Evolutionary conservation across 1,140 invertebrate species (phyloP).

Genomic region (Apis laboriosa): DNA sequence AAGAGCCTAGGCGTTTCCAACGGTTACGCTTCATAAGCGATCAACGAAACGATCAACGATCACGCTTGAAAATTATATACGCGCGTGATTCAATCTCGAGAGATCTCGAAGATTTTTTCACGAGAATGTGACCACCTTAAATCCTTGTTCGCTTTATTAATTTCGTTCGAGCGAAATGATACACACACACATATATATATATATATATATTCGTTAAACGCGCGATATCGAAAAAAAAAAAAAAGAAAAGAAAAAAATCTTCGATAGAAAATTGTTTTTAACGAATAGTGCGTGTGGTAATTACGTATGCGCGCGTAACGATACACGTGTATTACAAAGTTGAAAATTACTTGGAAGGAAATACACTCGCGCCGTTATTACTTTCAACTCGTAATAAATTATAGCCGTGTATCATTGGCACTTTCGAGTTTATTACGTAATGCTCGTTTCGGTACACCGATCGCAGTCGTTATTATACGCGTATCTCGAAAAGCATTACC

Average conservation of each 20-base stretch:
- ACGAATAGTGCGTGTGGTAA: not conserved
- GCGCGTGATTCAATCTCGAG: not conserved
- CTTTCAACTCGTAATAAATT: conserved; percentile 29
- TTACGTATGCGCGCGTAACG: not conserved
- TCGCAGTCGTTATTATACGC: conserved; percentile 13
- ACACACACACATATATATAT: too few species aligned
- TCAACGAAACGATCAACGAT: not conserved
- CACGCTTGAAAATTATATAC: not conserved
- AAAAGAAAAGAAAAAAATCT: too few species aligned
- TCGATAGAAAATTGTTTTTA: too few species aligned
- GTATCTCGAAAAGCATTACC: conserved; percentile 1
- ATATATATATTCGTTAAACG: too few species aligned
- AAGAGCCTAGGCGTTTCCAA: not conserved
- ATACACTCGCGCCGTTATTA: not conserved
- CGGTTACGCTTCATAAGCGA: not conserved
- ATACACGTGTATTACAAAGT: not conserved
- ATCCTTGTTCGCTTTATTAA: too few species aligned
- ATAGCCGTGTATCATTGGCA: conserved; percentile 15
- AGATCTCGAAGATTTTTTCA: not conserved
- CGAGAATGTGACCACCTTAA: not conserved
- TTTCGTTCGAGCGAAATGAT: too few species aligned
- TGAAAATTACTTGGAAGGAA: not conserved
- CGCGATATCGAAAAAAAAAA: too few species aligned
- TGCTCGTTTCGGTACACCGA: conserved; percentile 12
- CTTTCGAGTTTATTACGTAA: conserved; percentile 37